Percentiles rank a stretch among this genome's conserved stretches.
Evolutionary conservation across 1,140 invertebrate species (phyloP).

Genomic region (Aphelenchoides besseyi): DNA sequence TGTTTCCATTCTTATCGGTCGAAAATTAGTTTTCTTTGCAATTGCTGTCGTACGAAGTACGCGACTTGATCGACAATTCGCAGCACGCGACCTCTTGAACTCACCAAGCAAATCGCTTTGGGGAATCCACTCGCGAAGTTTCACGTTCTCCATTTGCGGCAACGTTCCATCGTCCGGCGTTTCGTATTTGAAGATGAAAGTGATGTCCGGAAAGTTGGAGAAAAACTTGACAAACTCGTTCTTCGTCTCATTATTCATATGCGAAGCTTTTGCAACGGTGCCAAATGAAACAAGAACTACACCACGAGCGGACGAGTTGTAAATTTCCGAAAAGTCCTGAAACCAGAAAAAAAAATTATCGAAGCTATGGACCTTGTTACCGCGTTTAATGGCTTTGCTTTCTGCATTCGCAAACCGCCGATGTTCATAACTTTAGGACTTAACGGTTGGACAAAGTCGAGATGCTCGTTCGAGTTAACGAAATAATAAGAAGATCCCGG

Average conservation of each 20-base stretch:
- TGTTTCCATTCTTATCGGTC: background rate
- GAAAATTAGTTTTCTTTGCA: background rate
- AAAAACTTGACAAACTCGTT: background rate
- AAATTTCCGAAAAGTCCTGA: background rate
- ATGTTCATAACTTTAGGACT: slow-evolving; percentile 26
- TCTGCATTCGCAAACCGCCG: slow-evolving; percentile 1
- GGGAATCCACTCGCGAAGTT: background rate
- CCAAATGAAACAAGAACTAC: background rate
- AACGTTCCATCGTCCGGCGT: background rate
- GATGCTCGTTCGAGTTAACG: slow-evolving; percentile 22
- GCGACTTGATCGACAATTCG: background rate
- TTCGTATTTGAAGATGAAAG: background rate
- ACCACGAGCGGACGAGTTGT: background rate
- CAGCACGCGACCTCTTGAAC: background rate
- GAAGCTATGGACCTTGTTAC: background rate
- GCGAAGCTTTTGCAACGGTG: background rate
- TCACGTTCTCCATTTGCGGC: background rate
- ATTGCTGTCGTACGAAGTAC: background rate
- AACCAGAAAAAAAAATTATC: background rate
- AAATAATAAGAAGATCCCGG: slow-evolving; percentile 17
- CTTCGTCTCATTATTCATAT: background rate
- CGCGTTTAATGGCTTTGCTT: background rate
- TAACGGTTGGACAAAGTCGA: slow-evolving; percentile 23
- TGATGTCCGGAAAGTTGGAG: background rate
- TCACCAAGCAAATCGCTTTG: background rate